These are phyloP conservation scores for Cricetomys ansorgei DNA, from an alignment of 2,113 vertebrate genomes.

Conservation along the genomic window DNA sequence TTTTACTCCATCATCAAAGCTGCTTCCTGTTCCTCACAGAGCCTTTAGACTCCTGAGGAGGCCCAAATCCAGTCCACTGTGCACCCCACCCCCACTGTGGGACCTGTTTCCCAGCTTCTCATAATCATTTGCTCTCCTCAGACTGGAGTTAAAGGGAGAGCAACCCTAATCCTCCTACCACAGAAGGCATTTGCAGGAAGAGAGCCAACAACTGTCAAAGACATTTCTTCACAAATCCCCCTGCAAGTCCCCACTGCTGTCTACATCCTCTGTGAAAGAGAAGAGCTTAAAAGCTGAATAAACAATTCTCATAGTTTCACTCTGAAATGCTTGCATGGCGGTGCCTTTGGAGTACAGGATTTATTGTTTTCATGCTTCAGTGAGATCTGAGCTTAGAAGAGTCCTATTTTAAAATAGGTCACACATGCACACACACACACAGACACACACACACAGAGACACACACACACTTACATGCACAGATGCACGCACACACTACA, in stretches of 20 bases:
- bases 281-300: conserved; percentile 10
- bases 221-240: background rate
- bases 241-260: background rate
- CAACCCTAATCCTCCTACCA: background rate
- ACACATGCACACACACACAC: background rate
- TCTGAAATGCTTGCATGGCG: background rate
- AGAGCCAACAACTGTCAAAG: conserved; percentile 6
- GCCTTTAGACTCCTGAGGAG: background rate
- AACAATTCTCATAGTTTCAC: conserved; percentile 39
- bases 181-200: background rate
- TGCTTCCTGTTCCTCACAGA: background rate
- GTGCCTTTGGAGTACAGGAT: conserved; percentile 5
- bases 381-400: conserved; percentile 19
- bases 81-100: background rate
- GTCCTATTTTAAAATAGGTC: conserved; percentile 20
- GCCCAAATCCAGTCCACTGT: background rate
- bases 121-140: background rate
- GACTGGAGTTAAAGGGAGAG: background rate
- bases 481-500: background rate
- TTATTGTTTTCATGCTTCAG: conserved; percentile 49
- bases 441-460: background rate
- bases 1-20: background rate
- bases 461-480: background rate
- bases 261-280: background rate
- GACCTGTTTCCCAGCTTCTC: background rate